Evolutionary conservation across 2,797 vertebrate genomes (phyloP).

Genomic region (Coccyzus lansbergi): DNA sequence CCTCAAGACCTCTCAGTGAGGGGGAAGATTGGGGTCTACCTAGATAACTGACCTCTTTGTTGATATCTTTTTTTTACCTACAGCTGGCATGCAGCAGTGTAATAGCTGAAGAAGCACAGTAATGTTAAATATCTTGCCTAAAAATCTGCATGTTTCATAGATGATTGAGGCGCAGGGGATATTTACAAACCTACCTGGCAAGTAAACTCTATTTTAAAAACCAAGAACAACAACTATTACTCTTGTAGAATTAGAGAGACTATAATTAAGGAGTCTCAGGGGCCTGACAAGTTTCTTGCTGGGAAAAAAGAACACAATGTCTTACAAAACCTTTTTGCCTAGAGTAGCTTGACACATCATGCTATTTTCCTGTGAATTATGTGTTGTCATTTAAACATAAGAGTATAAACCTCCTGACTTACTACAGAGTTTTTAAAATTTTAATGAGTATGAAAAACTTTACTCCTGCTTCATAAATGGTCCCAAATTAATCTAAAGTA

Average conservation of each 20-base stretch:
- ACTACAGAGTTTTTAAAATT: constrained; percentile 45
- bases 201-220: neutral
- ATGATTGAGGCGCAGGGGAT: neutral
- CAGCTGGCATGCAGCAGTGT: neutral
- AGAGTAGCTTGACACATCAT: constrained; percentile 6
- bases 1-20: too few species aligned
- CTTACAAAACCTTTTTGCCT: neutral
- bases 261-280: constrained; percentile 44
- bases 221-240: neutral
- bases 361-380: constrained; percentile 61
- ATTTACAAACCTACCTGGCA: constrained; percentile 3
- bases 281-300: neutral
- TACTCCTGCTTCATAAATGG: constrained; percentile 62
- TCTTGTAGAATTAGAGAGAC: constrained; percentile 19
- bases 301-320: constrained; percentile 12
- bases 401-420: constrained; percentile 43
- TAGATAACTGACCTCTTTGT: neutral
- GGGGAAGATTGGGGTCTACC: neutral
- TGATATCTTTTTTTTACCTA: neutral
- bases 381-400: constrained; percentile 69
- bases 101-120: neutral
- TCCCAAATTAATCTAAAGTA: constrained; percentile 71
- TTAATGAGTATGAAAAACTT: constrained; percentile 59
- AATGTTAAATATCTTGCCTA: neutral
- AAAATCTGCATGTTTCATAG: neutral